These are phyloP conservation scores for Clarias macrocephalus DNA, from an alignment of 2,113 vertebrate species.

Conservation along the genomic window DNA sequence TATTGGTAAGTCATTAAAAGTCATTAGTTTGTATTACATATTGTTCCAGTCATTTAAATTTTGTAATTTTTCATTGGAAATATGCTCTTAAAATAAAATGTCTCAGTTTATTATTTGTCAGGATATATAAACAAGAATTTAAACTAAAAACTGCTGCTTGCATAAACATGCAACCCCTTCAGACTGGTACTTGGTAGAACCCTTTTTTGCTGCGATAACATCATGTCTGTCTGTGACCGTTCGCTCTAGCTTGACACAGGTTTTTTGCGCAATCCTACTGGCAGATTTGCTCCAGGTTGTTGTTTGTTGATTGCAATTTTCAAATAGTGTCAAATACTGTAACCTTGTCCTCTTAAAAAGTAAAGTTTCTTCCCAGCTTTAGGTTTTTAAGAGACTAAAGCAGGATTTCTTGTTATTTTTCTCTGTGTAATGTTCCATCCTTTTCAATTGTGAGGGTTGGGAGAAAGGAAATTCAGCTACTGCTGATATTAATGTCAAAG, in stretches of 20 bases:
- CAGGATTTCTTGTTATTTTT: not conserved
- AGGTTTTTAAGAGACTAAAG: not conserved
- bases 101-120: not conserved
- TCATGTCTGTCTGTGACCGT: not conserved
- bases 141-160: not conserved
- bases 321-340: not conserved
- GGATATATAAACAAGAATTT: not conserved
- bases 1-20: conserved; percentile 72
- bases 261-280: not conserved
- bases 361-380: not conserved
- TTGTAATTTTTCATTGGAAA: not conserved
- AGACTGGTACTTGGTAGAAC: not conserved
- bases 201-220: not conserved
- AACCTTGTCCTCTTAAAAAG: not conserved
- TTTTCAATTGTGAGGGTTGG: not conserved
- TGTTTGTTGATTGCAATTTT: not conserved
- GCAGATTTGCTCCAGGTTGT: not conserved
- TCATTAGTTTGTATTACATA: not conserved
- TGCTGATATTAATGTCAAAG: not conserved
- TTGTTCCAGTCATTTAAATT: not conserved
- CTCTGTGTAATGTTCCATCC: not conserved
- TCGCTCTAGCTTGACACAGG: not conserved
- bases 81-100: too few relatives aligned
- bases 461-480: not conserved
- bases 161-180: not conserved